Evolutionary conservation across 2,797 vertebrate genomes (phyloP), one percentile per base, ranked within the genome.

Genomic region (Sphenopsis melanotis): DNA sequence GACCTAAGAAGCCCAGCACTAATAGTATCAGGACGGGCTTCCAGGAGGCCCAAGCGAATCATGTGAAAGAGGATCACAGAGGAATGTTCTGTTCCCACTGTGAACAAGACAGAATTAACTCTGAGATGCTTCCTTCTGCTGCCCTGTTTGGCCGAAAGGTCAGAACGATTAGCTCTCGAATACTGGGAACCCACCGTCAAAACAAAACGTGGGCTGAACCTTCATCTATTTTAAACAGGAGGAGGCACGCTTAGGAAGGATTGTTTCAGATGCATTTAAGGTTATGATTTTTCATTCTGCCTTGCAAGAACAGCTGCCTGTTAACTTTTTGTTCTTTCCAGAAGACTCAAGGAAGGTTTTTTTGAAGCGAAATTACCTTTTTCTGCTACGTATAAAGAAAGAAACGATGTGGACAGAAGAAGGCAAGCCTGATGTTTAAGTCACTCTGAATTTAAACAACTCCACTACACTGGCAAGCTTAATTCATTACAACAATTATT

Each of bases 71-170:
- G 97, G 98, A 98, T 98, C 98, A 98, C 92, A 94, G 97, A 98
- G 98, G 98, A 99, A 99, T 98, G 98, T 98, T 98, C 98, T 98
- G 97, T 98, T 98, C 98, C 98, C 97, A 98, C 97, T 97, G 98
- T 74, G 97, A 98, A 97, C 98, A 98, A 97, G 98, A 98, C 97
- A 97, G 98, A 98, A 98, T 98, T 98, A 98, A 98, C 98, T 98
- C 98, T 82, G 96, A 98, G 96, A 98, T 91, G 97, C 97, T 98
- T 98, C 98, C 97, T 98, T 97, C 98, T 97, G 94, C 96, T 97
- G 97, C 97, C 98, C 97, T 90, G 92, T 94, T 97, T 97, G 97
- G 96, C 97, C 76, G 44, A 98, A 97, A 95, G 98, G 98, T 98
- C 98, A 98, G 98, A 97, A 97, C 92, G 98, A 98, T 98, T 98